Base-by-base conservation (phyloP, 2,888 invertebrate genomes). In the Cheiracanthium punctorium region DNA sequence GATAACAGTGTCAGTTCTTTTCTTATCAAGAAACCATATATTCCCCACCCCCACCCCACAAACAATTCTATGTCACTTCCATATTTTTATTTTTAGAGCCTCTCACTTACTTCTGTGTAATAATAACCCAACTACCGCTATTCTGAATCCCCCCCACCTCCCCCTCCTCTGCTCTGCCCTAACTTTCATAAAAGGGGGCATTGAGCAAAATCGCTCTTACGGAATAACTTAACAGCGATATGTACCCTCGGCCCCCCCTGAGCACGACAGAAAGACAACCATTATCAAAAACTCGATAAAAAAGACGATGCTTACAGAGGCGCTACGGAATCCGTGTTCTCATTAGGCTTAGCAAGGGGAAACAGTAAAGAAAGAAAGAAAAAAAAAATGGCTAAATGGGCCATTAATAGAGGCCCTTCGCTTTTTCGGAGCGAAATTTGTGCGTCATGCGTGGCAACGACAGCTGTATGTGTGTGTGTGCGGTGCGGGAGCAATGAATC, bases 301-400 rank as follows among this genome's bases (percentile, higher is more conserved):
- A 64, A 48, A 32, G 28, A 43, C 28, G 30, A 64, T n/a, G 52
- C 14, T n/a, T 17, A 74, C 52, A 37, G 82, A 70, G 65, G n/a
- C 4, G 72, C 71, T 65, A 43, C 37, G 65, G 43, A 67, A 69
- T 79, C 48, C 69, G 30, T 52, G 48, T 37, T 58, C 84, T 84
- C 84, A 84, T 84, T 84, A 84, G 79, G 41, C 24, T 67, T 20
- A 71, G n/a, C n/a, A n/a, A n/a, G n/a, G n/a, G n/a, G n/a, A n/a
- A n/a, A n/a, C n/a, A n/a, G n/a, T n/a, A n/a, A n/a, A n/a, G n/a
- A n/a, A n/a, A 41, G 32, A 72, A 29, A 33, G 17, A 10, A 70
- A 70, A 82, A 64, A 77, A 67, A 73, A 82, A 48, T 82, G 74
- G 69, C 69, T 77, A 82, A 82, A 82, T 82, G 65, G 82, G 24